Evolutionary conservation across 2,888 invertebrate species (phyloP).

Genomic region (Epinotia ramella): DNA sequence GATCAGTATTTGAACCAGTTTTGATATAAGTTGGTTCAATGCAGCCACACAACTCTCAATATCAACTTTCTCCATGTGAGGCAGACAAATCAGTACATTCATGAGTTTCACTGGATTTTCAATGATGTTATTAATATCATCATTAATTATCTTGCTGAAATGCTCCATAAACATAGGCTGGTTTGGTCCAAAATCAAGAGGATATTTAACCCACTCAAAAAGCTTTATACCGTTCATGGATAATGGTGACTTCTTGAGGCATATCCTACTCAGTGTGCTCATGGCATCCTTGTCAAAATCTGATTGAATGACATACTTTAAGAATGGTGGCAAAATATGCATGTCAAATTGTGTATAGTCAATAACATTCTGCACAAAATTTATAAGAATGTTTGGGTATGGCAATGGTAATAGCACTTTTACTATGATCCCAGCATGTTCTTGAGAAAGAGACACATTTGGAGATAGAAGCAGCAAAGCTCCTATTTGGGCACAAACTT

Average conservation of each 20-base stretch:
- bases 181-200: slow-evolving; percentile 84
- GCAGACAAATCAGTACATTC: slow-evolving; percentile 83
- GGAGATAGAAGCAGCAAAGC: slow-evolving; percentile 86
- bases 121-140: slow-evolving; percentile 68
- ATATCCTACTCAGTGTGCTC: slow-evolving; percentile 87
- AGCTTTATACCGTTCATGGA: slow-evolving; percentile 86
- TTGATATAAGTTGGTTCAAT: slow-evolving; percentile 68
- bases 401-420: slow-evolving; percentile 86
- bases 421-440: slow-evolving; percentile 89
- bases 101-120: slow-evolving; percentile 74
- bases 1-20: slow-evolving; percentile 62
- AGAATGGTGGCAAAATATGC: slow-evolving; percentile 88
- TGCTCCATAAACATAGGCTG: slow-evolving; percentile 71
- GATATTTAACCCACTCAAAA: slow-evolving; percentile 88
- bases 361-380: slow-evolving; percentile 88
- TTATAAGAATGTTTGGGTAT: slow-evolving; percentile 84
- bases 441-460: slow-evolving; percentile 88
- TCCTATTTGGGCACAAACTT: slow-evolving; percentile 83
- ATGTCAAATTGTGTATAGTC: slow-evolving; percentile 89
- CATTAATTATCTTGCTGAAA: slow-evolving; percentile 65
- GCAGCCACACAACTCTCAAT: slow-evolving; percentile 63
- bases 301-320: slow-evolving; percentile 84
- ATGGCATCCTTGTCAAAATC: slow-evolving; percentile 84
- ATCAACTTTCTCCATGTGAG: slow-evolving; percentile 82
- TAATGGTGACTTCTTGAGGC: slow-evolving; percentile 88